phyloP scores from a whole-genome alignment of 2,113 vertebrate species.

The Phrynosoma blainvillii region DNA sequence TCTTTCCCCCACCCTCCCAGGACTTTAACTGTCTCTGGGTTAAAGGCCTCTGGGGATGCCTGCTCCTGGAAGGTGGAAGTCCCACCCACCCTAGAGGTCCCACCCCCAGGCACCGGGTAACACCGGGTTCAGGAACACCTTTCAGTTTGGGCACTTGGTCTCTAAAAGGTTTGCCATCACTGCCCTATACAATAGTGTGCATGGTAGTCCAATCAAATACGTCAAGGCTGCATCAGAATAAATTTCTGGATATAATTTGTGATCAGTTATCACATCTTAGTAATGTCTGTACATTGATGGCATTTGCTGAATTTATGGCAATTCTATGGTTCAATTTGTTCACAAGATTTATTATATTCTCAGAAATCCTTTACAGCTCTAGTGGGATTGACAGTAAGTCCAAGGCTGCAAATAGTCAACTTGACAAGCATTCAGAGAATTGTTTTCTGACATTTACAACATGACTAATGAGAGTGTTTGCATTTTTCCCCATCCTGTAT shows the following conservation, averaged over 20 bases:
- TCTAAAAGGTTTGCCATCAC: too few species aligned
- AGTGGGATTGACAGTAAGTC: background rate
- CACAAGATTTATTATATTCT: background rate
- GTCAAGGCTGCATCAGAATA: background rate
- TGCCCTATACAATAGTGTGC: background rate
- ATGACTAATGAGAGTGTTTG: background rate
- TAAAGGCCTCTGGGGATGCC: too few species aligned
- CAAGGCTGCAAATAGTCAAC: background rate
- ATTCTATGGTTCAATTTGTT: background rate
- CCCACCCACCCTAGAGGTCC: too few species aligned
- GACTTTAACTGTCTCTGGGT: too few species aligned
- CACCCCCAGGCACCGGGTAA: too few species aligned
- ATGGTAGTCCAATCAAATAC: background rate
- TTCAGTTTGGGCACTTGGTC: too few species aligned
- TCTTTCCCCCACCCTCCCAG: too few species aligned
- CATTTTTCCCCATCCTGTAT: conserved; percentile 13
- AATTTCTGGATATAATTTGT: background rate
- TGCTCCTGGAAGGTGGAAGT: too few species aligned
- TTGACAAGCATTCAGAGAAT: background rate
- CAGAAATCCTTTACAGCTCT: background rate
- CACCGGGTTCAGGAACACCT: too few species aligned
- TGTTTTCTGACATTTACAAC: background rate
- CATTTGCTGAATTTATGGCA: background rate
- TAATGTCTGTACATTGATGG: background rate
- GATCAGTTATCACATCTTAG: background rate